These are phyloP conservation scores for Cylloceria caligata DNA, from an alignment of 2,888 invertebrate species.

Conservation along the genomic window DNA sequence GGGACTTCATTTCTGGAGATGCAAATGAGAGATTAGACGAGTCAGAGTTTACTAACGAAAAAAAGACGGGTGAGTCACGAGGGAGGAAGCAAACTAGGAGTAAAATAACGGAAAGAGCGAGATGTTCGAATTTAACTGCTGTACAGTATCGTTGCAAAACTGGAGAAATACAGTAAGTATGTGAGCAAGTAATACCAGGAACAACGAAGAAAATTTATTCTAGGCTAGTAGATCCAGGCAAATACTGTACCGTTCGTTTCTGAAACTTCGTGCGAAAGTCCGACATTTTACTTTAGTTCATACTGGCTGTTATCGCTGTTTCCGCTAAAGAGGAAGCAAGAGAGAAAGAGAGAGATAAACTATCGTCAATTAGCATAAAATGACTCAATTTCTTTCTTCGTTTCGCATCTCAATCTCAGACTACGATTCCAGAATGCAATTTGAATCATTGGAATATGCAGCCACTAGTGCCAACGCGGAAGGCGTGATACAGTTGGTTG, in stretches of 20 bases:
- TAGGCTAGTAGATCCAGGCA: slow-evolving; percentile 42
- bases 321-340: slow-evolving; percentile 11
- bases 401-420: slow-evolving; percentile 59
- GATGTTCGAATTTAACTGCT: slow-evolving; percentile 5
- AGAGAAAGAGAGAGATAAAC: slow-evolving; percentile 46
- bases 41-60: no score
- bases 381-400: slow-evolving; percentile 69
- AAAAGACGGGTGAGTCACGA: background rate
- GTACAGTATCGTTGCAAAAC: background rate
- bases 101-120: background rate
- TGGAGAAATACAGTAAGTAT: slow-evolving; percentile 3
- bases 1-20: no score
- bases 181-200: slow-evolving; percentile 7
- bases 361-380: slow-evolving; percentile 71
- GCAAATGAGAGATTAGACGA: no score
- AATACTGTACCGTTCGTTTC: slow-evolving; percentile 56
- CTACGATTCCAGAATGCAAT: slow-evolving; percentile 31
- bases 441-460: slow-evolving; percentile 16
- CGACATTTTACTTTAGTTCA: slow-evolving; percentile 11
- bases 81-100: background rate
- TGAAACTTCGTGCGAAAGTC: slow-evolving; percentile 45
- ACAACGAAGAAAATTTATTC: slow-evolving; percentile 55
- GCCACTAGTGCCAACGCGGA: slow-evolving; percentile 31
- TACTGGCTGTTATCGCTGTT: background rate
- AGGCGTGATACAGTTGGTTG: slow-evolving; percentile 59